Evolutionary conservation across 2,113 vertebrate species (phyloP), one percentile per base, ranked within the genome.

Genomic region (Ophthalmolycus amberensis): DNA sequence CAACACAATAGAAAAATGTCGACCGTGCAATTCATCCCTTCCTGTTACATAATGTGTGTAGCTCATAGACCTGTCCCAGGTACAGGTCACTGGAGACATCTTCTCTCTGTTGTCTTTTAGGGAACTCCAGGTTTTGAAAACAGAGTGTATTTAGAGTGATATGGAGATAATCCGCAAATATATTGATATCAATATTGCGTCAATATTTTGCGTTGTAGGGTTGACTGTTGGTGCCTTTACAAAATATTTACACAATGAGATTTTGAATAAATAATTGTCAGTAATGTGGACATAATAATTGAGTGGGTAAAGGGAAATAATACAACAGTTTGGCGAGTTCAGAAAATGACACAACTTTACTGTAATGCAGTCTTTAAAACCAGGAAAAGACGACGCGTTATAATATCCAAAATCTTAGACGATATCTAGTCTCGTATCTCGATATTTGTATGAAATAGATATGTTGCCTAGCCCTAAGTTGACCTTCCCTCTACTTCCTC

Each of bases 51-150:
- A 38, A 52, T 60, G 32, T 52, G 67, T 52, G 29, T 44, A 16
- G 44, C 44, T 40, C 40, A 40, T 10, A 40, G 40, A 44, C 3
- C 14, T 25, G 27, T 37, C 7, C 32, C 44, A 42, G 58, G 15
- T 64, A 62, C 27, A 44, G 48, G 46, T 72, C 10, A 40, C 70
- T 62, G 50, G 68, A 59, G 54, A 78, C 60, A 46, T 65, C 37
- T 34, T 71, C 52, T 25, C 18, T 44, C 34, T 60, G 46, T 59
- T 69, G 16, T 69, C 32, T 87, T 40, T 68, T 4, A 11, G 25
- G 34, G 60, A 80, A 42, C 25, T 62, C n/a, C 34, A 40, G 48
- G 16, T 58, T 80, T 77, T 40, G 50, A 54, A 59, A 79, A 62
- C 52, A 37, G 20, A 50, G 20, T 18, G 54, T 58, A n/a, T 70